Evolutionary conservation across 2,797 vertebrate genomes (phyloP).

Genomic region (Sphenopsis melanotis): DNA sequence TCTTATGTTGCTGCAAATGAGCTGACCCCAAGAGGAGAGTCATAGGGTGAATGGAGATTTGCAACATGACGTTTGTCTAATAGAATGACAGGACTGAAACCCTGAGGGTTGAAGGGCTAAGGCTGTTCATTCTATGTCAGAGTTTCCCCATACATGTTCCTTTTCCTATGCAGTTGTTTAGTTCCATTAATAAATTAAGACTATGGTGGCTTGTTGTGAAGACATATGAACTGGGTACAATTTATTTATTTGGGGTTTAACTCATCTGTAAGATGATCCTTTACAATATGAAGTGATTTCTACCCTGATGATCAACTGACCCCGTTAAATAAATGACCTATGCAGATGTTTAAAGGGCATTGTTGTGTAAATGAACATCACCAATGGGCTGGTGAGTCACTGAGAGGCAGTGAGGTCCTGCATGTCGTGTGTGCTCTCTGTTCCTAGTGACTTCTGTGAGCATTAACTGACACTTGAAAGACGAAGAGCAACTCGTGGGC

Average conservation of each 20-base stretch:
- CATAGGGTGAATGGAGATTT: not conserved
- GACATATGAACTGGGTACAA: not conserved
- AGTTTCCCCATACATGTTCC: not conserved
- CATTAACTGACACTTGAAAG: not conserved
- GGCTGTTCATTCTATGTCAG: not conserved
- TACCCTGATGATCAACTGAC: not conserved
- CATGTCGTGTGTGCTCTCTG: not conserved
- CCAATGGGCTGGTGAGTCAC: not conserved
- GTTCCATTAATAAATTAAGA: not conserved
- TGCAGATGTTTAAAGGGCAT: not conserved
- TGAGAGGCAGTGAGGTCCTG: not conserved
- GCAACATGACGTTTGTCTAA: not conserved
- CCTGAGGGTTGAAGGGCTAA: not conserved
- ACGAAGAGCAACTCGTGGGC: not conserved
- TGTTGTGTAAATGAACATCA: rapidly evolving
- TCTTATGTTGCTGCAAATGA: not conserved
- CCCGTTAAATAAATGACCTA: not conserved
- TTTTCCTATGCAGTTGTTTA: not conserved
- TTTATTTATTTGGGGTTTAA: not conserved
- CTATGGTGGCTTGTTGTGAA: not conserved
- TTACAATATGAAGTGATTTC: not conserved
- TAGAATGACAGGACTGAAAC: not conserved
- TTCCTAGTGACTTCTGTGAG: not conserved
- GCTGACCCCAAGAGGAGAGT: not conserved
- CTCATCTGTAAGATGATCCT: not conserved